Base-by-base conservation (phyloP, 2,113 vertebrate genomes). In the Tupaia tana region DNA sequence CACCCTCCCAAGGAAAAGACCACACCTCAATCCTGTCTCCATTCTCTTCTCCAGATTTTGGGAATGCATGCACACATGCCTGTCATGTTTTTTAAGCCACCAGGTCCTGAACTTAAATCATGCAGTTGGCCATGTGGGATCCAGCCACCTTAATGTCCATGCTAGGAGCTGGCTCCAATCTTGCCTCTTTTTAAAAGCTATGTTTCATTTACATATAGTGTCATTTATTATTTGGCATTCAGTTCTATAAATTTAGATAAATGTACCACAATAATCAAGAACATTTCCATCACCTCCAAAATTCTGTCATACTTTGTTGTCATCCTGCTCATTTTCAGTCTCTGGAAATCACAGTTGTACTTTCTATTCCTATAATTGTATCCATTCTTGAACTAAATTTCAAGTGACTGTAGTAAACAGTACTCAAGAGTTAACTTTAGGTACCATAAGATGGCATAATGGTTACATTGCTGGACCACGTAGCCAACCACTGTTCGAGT, bases 351-450 rank as follows among this genome's bases (percentile, higher is more conserved):
- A 56, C 18, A 74, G 29, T 27, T 78, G 12, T 90, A n/a, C 22
- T n/a, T 89, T 95, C 52, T 63, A 2, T 74, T 73, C 58, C 63
- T 90, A 1, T 43, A 63, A 22, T 78, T 87, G 81, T 73, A 67
- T 64, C 75, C 85, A 90, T 83, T 56, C 11, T 24, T 67, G 14
- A 90, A 66, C 22, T 94, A 66, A 34, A 63, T 81, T 96, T 89
- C 84, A 94, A 93, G 83, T 61, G 58, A 93, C 25, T 64, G 0
- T 59, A n/a, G n/a, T 63, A 71, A 27, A 64, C 56, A 77, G 3
- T 43, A 63, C 1, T 92, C 43, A 43, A 43, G 84, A 84, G 19
- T 78, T 90, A 78, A 25, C 34, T 63, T 64, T 87, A 8, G 43
- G 43, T 3, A 43, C 43, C 43, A 43, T 43, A 43, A 43, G 43